Percentiles rank a stretch among this genome's conserved stretches.
phyloP scores from a whole-genome alignment of 2,797 vertebrate genomes.

The Bothrops alternatus region DNA sequence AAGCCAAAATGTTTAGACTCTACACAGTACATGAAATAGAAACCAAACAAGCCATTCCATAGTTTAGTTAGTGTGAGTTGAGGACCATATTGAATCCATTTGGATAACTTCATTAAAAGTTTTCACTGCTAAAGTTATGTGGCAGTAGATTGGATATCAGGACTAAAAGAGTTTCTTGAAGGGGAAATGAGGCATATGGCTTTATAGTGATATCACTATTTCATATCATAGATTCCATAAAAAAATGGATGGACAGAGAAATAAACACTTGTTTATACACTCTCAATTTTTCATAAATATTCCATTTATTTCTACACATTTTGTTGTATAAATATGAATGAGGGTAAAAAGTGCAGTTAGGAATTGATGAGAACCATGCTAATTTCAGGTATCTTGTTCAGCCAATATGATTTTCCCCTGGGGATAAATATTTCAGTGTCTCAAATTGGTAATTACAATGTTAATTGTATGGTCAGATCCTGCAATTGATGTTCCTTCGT shows the following conservation, averaged over 20 bases:
- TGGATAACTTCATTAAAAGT: neutral
- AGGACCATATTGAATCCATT: neutral
- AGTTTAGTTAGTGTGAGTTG: neutral
- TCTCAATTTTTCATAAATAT: neutral
- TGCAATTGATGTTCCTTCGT: neutral
- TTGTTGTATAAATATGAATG: neutral
- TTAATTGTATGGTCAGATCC: neutral
- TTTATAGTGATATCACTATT: neutral
- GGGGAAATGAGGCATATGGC: neutral
- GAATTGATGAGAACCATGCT: neutral
- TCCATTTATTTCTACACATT: neutral
- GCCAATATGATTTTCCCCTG: neutral
- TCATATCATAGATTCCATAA: neutral
- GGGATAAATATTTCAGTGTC: neutral
- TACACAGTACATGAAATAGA: no score
- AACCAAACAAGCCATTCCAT: no score
- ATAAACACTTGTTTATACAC: neutral
- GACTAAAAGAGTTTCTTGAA: neutral
- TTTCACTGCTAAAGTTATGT: no score
- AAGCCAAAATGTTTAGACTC: no score
- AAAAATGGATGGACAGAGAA: neutral
- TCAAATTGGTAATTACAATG: neutral
- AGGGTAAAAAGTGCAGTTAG: neutral
- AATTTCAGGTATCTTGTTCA: neutral
- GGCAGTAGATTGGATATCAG: neutral